Evolutionary conservation across 2,888 invertebrate genomes (phyloP).

Genomic region (Adineta ricciae): DNA sequence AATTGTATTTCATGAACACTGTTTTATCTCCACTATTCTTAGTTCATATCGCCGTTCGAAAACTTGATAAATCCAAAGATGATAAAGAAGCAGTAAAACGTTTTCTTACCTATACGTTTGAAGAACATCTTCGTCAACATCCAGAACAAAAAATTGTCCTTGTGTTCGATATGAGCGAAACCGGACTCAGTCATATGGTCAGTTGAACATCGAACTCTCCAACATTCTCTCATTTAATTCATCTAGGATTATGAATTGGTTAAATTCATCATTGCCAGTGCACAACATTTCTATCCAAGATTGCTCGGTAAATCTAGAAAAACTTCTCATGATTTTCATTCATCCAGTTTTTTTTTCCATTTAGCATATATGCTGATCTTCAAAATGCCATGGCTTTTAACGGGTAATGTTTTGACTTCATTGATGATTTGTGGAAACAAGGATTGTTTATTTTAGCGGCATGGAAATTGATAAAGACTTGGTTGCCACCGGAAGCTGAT

Average conservation of each 20-base stretch:
- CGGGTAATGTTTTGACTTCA: background rate
- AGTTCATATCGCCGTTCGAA: background rate
- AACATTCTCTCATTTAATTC: background rate
- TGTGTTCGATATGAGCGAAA: background rate
- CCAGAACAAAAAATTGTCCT: background rate
- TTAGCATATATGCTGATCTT: background rate
- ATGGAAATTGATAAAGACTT: constrained; percentile 62
- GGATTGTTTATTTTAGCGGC: background rate
- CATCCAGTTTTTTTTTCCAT: background rate
- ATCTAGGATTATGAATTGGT: background rate
- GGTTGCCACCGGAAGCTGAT: constrained; percentile 76
- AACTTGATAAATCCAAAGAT: background rate
- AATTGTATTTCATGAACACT: background rate
- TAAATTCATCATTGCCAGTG: background rate
- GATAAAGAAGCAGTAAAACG: background rate
- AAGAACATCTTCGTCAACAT: background rate
- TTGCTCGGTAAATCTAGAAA: background rate
- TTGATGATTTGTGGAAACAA: too few species aligned
- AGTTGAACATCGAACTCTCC: background rate
- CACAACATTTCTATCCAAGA: background rate
- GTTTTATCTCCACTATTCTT: background rate
- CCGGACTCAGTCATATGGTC: background rate
- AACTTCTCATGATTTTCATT: background rate
- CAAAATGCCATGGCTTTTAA: background rate
- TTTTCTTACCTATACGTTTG: background rate